Conservation (phyloP, 2,797 vertebrate species). For the Gymnopithys bicolor region DNA sequence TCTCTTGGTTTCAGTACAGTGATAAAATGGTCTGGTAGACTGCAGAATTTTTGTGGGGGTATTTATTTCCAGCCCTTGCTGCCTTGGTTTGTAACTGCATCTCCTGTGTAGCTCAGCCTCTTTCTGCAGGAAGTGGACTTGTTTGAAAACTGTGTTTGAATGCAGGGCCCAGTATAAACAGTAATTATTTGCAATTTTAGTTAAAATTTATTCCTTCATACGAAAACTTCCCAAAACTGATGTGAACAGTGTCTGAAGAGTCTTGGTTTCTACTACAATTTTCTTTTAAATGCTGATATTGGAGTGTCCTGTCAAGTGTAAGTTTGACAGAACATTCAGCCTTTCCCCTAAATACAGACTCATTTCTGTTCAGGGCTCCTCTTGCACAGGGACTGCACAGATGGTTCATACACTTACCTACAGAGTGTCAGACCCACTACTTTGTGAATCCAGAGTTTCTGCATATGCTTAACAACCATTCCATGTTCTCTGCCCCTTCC, state of each 20-base stretch:
- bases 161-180: neutral
- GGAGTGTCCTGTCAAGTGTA: neutral
- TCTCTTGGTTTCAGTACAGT: neutral
- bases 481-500: neutral
- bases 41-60: rapidly evolving
- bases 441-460: neutral
- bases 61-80: neutral
- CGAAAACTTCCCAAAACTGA: neutral
- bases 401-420: neutral
- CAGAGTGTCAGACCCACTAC: neutral
- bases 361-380: neutral
- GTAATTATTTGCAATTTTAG: neutral
- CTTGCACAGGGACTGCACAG: neutral
- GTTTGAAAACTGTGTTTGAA: neutral
- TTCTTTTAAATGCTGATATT: neutral
- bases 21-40: neutral
- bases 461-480: neutral
- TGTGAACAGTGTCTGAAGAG: neutral
- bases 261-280: neutral
- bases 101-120: rapidly evolving
- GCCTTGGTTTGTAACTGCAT: neutral
- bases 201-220: neutral
- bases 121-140: neutral
- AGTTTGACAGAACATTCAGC: neutral
- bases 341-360: neutral